Base-by-base conservation (phyloP, 1,140 invertebrate species). In the Listronotus bonariensis region DNA sequence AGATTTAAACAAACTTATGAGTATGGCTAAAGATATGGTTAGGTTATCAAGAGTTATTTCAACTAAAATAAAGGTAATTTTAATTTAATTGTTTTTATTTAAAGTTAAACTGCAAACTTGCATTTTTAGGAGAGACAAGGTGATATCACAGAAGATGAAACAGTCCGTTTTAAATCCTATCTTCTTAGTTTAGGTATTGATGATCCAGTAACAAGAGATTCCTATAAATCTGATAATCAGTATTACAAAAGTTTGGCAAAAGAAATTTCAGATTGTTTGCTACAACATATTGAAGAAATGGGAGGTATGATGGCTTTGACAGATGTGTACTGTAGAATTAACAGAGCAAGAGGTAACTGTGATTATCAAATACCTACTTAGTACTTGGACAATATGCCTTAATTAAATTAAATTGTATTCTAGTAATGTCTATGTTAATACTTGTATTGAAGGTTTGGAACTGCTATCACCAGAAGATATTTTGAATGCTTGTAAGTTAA, bases 11-110 rank as follows among this genome's bases (percentile, higher is more conserved):
- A 93, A 95, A 75, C 82, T 99, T 0, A 99, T 99, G 90, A 87
- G 86, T 58, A 96, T 95, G 87, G 96, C 97, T 5, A 94, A 97
- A 82, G 96, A 98, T 67, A 99, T 99, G 97, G 96, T 99, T 15
- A 79, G 83, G 3, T 82, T 99, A 68, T 94, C 95, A 0, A 95
- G 94, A 77, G 92, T 84, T 62, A 98, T 99, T 74, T 95, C 96
- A 40, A 86, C 86, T 58, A 97, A 96, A 86, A 95, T 99, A 72
- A 87, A 91, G 83, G 89, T 90, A 8, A 12, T 3, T 3, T 3
- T 36, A 36, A 36, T 36, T 36, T 10, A 36, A 5, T 7, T 15
- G 4, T 43, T 43, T 26, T 26, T 5, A 26, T 26, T 26, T 26
- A 26, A 17, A 17, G 3, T 4, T 2, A 38, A 65, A 65, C 36